These are phyloP conservation scores for Mesoclemmys tuberculata DNA, from an alignment of 2,113 vertebrate species.

Conservation along the genomic window DNA sequence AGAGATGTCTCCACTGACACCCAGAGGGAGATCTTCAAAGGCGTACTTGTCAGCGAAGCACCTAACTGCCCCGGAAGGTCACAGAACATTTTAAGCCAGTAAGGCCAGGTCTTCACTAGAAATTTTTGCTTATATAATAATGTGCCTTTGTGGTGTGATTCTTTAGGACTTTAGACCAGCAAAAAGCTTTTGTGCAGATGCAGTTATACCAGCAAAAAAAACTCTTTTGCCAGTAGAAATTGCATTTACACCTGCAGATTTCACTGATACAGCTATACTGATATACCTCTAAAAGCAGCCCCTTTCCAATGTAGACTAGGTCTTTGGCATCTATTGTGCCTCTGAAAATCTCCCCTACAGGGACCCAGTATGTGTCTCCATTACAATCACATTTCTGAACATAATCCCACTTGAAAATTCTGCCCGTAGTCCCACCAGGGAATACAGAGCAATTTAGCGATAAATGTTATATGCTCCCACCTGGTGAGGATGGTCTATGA, in stretches of 20 bases:
- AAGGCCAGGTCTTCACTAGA: background rate
- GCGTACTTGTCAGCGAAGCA: no score
- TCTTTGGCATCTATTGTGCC: background rate
- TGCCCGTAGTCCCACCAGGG: background rate
- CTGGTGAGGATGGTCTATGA: background rate
- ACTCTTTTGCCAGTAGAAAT: background rate
- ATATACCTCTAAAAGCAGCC: background rate
- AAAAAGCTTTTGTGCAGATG: background rate
- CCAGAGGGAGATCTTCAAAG: background rate
- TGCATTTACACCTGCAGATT: background rate
- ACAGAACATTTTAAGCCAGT: background rate
- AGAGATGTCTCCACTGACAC: background rate
- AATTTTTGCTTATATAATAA: background rate
- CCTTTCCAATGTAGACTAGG: background rate
- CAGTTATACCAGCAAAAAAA: background rate
- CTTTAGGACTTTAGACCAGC: background rate
- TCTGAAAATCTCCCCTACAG: accelerated
- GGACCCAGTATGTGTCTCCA: background rate
- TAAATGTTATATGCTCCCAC: background rate
- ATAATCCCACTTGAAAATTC: background rate
- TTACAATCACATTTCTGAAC: accelerated
- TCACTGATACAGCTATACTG: background rate
- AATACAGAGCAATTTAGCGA: accelerated
- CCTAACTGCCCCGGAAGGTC: background rate
- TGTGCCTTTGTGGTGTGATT: background rate